These are phyloP conservation scores for Prionace glauca DNA, from an alignment of 2,797 vertebrate genomes.

Conservation along the genomic window DNA sequence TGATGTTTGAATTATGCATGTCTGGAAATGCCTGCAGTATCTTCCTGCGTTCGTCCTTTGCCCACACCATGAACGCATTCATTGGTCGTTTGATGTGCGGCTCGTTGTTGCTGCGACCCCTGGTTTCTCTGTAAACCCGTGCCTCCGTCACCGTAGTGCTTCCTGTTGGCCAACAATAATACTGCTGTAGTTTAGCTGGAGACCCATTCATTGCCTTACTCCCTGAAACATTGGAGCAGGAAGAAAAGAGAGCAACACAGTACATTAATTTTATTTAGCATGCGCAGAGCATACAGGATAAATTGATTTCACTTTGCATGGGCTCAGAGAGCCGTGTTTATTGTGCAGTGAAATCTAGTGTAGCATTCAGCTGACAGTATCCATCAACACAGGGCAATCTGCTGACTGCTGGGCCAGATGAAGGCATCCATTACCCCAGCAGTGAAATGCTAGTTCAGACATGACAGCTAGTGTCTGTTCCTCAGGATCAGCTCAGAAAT, in stretches of 20 bases:
- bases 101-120: slow-evolving; percentile 90
- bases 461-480: slow-evolving; percentile 78
- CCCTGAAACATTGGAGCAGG: slow-evolving; percentile 73
- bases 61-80: slow-evolving; percentile 99
- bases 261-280: slow-evolving; percentile 99
- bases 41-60: slow-evolving; percentile 95
- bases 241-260: slow-evolving; percentile 77
- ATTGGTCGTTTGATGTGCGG: slow-evolving; percentile 98
- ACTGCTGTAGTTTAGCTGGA: slow-evolving; percentile 85
- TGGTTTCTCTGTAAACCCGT: slow-evolving; percentile 89
- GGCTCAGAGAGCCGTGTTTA: slow-evolving; percentile 97
- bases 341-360: slow-evolving; percentile 98
- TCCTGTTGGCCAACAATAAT: slow-evolving; percentile 97
- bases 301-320: slow-evolving; percentile 99
- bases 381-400: slow-evolving; percentile 92
- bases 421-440: slow-evolving; percentile 97
- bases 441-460: slow-evolving; percentile 76
- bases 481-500: slow-evolving; percentile 77
- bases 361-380: slow-evolving; percentile 92
- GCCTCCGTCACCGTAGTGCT: slow-evolving; percentile 93
- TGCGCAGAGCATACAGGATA: slow-evolving; percentile 91
- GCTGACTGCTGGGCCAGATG: slow-evolving; percentile 97
- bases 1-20: slow-evolving; percentile 99
- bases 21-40: slow-evolving; percentile 98
- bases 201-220: slow-evolving; percentile 82